Evolutionary conservation across 2,797 vertebrate genomes (phyloP), one percentile per base, ranked within the genome.

Genomic region (Staurois parvus): DNA sequence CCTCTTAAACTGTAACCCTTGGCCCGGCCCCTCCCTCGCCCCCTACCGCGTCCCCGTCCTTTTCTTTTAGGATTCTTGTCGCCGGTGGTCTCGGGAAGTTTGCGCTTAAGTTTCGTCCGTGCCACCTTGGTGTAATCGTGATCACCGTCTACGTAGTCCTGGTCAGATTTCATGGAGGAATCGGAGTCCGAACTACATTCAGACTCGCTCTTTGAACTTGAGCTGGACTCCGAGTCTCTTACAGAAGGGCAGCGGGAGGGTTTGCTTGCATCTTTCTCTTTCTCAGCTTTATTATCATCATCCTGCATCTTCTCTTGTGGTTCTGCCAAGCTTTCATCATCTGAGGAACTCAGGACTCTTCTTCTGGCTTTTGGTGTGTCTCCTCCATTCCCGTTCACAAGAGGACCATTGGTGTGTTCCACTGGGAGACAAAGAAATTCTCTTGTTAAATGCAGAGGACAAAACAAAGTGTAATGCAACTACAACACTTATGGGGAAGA

Each of bases 121-220:
- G 96, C 94, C 0, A 96, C 96, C 93, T 98, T 99, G 93, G 96
- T 99, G 93, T 99, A 99, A 94, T 99, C 98, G 5, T 99, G 98
- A 88, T 99, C 98, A 1, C 97, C 98, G 0, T 99, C 98, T 24
- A 96, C 92, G 32, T 96, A 99, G 91, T 96, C 95, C 91, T 96
- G 96, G 77, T 99, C 97, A 0, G 95, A 96, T 29, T 96, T 94
- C 0, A 94, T 95, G 12, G 92, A 94, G 0, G 94, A 93, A 56
- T 95, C 95, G 0, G 94, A 95, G 84, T 95, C 93, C 0, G 94
- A 94, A 84, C 94, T 94, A 0, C 94, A 93, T 52, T 93, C 91
- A 88, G 94, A 94, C 82, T 95, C 95, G 10, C 88, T 86, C 64
- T 85, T 85, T n/a, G 85, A 85, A 88, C 93, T 94, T 40, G 90